A percentile compares a stretch with the other conserved stretches of the same genome.
phyloP scores from a whole-genome alignment of 2,113 vertebrate species.

The Callithrix jacchus region DNA sequence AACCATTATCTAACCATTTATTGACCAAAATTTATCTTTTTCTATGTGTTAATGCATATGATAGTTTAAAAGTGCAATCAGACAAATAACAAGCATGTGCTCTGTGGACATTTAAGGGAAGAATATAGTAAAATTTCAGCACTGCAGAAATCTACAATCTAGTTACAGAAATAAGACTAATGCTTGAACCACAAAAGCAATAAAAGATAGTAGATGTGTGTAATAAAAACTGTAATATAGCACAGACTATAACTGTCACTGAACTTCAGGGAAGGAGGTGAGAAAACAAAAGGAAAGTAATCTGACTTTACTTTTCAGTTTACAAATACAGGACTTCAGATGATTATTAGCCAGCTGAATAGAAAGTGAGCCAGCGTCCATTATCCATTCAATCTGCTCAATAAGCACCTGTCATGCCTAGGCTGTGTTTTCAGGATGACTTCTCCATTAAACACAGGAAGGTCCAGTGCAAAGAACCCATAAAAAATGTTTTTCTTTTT shows the following conservation, averaged over 20 bases:
- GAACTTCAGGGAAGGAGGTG: background rate
- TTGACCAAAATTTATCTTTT: background rate
- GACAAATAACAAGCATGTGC: background rate
- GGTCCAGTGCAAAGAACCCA: background rate
- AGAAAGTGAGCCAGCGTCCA: background rate
- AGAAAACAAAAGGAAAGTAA: background rate
- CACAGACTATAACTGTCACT: background rate
- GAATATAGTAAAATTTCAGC: background rate
- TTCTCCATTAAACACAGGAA: background rate
- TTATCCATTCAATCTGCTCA: background rate
- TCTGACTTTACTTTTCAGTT: background rate
- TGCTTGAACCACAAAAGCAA: constrained; percentile 12
- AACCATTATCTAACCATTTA: background rate
- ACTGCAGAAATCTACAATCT: background rate
- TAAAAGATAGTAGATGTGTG: background rate
- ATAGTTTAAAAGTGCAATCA: background rate
- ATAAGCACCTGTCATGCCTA: background rate
- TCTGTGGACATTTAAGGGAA: background rate
- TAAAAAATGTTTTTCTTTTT: background rate
- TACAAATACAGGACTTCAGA: background rate
- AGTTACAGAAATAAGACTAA: constrained; percentile 16
- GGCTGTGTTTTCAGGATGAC: background rate
- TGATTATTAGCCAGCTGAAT: background rate
- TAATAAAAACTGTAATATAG: background rate
- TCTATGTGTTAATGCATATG: background rate